Conservation (phyloP, 2,888 invertebrate species). For the Mythimna albipuncta region DNA sequence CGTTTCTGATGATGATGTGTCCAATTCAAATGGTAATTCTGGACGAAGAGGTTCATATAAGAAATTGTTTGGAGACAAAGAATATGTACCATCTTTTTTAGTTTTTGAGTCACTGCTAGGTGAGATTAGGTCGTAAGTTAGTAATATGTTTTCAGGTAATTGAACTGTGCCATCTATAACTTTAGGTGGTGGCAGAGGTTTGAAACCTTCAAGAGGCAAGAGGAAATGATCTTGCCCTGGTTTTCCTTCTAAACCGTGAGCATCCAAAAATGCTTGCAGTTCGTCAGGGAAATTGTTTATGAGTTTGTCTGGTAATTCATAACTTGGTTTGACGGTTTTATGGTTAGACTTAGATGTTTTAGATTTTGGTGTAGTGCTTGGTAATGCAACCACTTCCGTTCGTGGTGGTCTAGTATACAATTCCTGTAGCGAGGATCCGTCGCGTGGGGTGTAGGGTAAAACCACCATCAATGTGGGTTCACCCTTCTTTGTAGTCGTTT, state of each 20-base stretch:
- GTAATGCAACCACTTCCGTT: constrained; percentile 88
- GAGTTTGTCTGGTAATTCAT: constrained; percentile 70
- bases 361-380: constrained; percentile 77
- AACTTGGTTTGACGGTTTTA: constrained; percentile 71
- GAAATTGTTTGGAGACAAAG: constrained; percentile 76
- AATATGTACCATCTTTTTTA: constrained; percentile 63
- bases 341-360: constrained; percentile 69
- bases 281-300: constrained; percentile 80
- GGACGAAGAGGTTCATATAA: constrained; percentile 83
- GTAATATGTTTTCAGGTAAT: constrained; percentile 85
- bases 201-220: constrained; percentile 86
- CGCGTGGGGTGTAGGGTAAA: constrained; percentile 91
- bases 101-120: constrained; percentile 71
- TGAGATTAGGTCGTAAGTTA: constrained; percentile 84
- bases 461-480: constrained; percentile 91
- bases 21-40: constrained; percentile 82
- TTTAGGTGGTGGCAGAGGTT: constrained; percentile 84
- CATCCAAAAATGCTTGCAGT: constrained; percentile 83
- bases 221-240: constrained; percentile 84
- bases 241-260: constrained; percentile 82
- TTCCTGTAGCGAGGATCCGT: constrained; percentile 91
- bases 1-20: constrained; percentile 83
- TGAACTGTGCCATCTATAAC: constrained; percentile 83
- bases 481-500: constrained; percentile 77
- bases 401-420: constrained; percentile 92